phyloP scores from a whole-genome alignment of 23 tunicate species.

The Styela clava region DNA sequence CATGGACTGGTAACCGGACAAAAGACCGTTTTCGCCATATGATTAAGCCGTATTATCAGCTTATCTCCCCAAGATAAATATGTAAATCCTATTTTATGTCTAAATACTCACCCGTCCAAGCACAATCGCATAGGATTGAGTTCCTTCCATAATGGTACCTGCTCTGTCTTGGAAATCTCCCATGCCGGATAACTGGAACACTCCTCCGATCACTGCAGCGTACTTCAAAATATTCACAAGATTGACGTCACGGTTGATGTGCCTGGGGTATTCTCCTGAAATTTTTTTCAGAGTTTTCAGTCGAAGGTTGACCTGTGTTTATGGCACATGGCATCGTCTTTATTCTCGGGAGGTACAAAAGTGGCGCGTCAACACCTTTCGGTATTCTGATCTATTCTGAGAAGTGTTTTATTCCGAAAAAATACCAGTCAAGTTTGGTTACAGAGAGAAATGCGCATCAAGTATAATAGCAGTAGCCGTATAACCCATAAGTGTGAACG shows the following conservation, averaged over 20 bases:
- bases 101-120: conserved; percentile 58
- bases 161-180: conserved; percentile 41
- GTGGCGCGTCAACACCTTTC: no score
- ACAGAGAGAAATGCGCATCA: no score
- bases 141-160: conserved; percentile 61
- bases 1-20: no score
- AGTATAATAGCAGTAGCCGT: no score
- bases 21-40: no score
- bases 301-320: background rate
- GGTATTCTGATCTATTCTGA: no score
- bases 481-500: no score
- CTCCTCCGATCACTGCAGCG: conserved; percentile 53
- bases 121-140: conserved; percentile 73
- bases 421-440: no score
- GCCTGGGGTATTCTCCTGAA: conserved; percentile 71
- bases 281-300: background rate
- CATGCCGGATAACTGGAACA: conserved; percentile 44
- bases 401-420: no score
- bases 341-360: background rate
- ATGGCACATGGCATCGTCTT: background rate
- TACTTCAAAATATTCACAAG: conserved; percentile 43
- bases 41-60: no score
- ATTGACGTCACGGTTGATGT: conserved; percentile 65
- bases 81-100: no score
- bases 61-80: no score